These are phyloP conservation scores for Phaetusa simplex DNA, from an alignment of 2,113 vertebrate genomes.

Conservation along the genomic window DNA sequence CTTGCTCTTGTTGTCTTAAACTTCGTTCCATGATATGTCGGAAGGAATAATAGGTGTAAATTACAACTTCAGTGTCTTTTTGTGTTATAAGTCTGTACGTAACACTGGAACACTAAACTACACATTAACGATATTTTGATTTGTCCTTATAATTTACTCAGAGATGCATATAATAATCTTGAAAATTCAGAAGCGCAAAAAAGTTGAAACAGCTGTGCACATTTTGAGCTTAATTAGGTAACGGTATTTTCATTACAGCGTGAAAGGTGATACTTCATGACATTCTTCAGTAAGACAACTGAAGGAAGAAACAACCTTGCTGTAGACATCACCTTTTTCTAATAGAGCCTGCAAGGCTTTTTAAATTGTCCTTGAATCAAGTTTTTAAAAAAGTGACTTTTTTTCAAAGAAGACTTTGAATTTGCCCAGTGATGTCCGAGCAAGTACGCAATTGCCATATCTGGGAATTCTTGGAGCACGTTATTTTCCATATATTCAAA, in stretches of 20 bases:
- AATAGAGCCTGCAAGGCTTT: not conserved
- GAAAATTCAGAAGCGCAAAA: not conserved
- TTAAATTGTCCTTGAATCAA: not conserved
- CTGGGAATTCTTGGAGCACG: not conserved
- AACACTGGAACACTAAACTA: not conserved
- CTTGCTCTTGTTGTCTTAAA: not conserved
- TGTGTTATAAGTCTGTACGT: not conserved
- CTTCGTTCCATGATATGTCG: not conserved
- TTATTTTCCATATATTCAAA: not conserved
- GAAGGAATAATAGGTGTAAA: not conserved
- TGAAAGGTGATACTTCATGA: not conserved
- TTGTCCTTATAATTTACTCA: not conserved
- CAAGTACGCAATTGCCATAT: fast-evolving
- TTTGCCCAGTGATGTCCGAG: not conserved
- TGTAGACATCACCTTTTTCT: not conserved
- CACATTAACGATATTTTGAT: not conserved
- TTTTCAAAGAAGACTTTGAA: not conserved
- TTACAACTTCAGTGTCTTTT: not conserved
- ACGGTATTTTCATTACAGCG: not conserved
- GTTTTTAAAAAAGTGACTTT: not conserved
- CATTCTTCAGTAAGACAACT: not conserved
- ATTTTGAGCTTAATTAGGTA: not conserved
- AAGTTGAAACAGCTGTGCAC: not conserved
- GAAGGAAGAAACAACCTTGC: not conserved
- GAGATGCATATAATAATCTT: not conserved